Percentiles rank a stretch among this genome's conserved stretches.
phyloP scores from a whole-genome alignment of 2,888 invertebrate genomes.

The Campoletis raptor region DNA sequence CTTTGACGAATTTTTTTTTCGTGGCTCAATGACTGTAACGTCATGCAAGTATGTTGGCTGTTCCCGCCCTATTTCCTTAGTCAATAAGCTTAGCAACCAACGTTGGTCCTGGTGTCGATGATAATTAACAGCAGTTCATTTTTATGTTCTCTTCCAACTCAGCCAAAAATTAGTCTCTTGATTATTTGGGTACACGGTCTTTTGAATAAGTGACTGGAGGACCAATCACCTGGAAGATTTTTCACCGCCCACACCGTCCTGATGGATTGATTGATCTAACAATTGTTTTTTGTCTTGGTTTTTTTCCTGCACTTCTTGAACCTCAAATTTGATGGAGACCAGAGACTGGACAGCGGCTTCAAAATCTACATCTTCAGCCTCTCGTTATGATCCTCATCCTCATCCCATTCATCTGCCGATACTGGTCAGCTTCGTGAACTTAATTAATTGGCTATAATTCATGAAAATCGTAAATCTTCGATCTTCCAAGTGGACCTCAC shows the following conservation, averaged over 20 bases:
- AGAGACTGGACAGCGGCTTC: not conserved
- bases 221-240: not conserved
- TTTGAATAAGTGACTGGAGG: not conserved
- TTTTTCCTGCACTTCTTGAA: not conserved
- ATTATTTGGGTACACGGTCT: not conserved
- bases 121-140: not conserved
- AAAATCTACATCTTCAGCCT: not conserved
- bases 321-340: constrained; percentile 14
- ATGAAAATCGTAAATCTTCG: constrained; percentile 82
- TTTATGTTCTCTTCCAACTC: not conserved
- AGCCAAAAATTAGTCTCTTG: not conserved
- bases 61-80: not conserved
- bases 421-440: constrained; percentile 57
- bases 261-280: constrained; percentile 3
- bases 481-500: constrained; percentile 64
- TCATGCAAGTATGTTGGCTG: constrained; percentile 10
- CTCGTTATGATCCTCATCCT: constrained; percentile 43
- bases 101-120: not conserved
- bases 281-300: constrained; percentile 3
- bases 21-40: constrained; percentile 53
- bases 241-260: not conserved
- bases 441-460: constrained; percentile 83
- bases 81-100: constrained; percentile 29
- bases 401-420: constrained; percentile 32
- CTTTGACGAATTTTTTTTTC: constrained; percentile 44